Evolutionary conservation across 2,113 vertebrate genomes (phyloP).

Genomic region (human (Homo sapiens)): GRCh38 chr3:182961001-182961500

Average conservation of each 20-base stretch:
- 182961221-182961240: slow-evolving; percentile 93
- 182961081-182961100: not conserved
- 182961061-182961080: not conserved
- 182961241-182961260: slow-evolving; percentile 93
- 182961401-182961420: slow-evolving; percentile 68
- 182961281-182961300: slow-evolving; percentile 92
- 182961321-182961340: slow-evolving; percentile 92
- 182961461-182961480: slow-evolving; percentile 47
- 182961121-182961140: slow-evolving; percentile 55
- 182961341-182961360: slow-evolving; percentile 93
- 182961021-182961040: not conserved
- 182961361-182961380: slow-evolving; percentile 77
- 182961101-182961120: slow-evolving; percentile 35
- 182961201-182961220: slow-evolving; percentile 78
- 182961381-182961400: slow-evolving; percentile 19
- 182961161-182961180: slow-evolving; percentile 59
- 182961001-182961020: not conserved
- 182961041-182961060: not conserved
- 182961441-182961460: slow-evolving; percentile 54
- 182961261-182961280: slow-evolving; percentile 95
- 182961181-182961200: slow-evolving; percentile 56
- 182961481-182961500: slow-evolving; percentile 50
- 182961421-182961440: slow-evolving; percentile 54
- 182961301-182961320: slow-evolving; percentile 93
- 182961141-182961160: slow-evolving; percentile 45